These are phyloP conservation scores for Octopus bimaculoides DNA, from an alignment of 1,140 invertebrate species.

Conservation along the genomic window DNA sequence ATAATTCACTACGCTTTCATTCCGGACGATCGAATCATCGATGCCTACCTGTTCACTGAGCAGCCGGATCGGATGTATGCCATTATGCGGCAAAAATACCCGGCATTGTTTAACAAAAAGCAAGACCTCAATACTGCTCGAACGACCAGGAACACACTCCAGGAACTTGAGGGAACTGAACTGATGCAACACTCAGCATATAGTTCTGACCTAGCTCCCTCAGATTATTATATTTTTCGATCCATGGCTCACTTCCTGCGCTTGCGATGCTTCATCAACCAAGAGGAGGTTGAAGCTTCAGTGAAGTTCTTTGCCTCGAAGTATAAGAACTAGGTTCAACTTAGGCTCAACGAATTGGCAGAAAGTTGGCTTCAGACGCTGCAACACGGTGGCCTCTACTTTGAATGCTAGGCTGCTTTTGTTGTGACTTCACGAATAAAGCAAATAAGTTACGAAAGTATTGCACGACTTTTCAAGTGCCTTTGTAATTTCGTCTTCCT, in stretches of 20 bases:
- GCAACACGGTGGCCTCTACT: no score
- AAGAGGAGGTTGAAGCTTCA: neutral
- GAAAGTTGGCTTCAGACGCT: no score
- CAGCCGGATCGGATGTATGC: neutral
- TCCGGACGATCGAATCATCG: neutral
- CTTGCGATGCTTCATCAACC: neutral
- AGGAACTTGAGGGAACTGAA: neutral
- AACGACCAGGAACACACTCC: neutral
- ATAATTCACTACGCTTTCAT: neutral
- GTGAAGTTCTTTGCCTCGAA: neutral
- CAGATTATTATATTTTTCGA: neutral
- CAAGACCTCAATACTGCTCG: neutral
- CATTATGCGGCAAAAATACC: neutral
- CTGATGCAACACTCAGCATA: neutral
- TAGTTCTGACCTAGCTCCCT: neutral
- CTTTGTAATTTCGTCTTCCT: no score
- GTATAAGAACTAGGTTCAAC: neutral
- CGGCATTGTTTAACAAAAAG: neutral
- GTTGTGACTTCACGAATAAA: no score
- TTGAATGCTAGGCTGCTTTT: no score
- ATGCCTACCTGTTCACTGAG: neutral
- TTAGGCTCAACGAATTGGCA: no score
- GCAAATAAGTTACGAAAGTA: no score
- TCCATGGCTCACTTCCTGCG: neutral
- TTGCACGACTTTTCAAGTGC: no score